Evolutionary conservation across 2,888 invertebrate species (phyloP).

Genomic region (Saturnia japonica): DNA sequence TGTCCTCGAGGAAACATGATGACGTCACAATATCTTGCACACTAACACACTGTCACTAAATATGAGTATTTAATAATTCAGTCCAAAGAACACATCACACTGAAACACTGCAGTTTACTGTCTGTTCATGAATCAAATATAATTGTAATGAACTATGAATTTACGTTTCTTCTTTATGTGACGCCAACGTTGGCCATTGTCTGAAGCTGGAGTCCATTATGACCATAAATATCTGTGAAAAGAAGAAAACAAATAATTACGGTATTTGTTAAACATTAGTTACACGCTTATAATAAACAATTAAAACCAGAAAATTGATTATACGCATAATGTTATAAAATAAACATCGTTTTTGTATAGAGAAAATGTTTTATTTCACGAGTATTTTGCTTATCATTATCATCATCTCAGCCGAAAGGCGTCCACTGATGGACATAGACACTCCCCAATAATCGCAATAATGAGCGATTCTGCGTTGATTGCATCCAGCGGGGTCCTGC

Average conservation of each 20-base stretch:
- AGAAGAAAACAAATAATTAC: conserved; percentile 27
- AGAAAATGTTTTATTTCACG: too few relatives aligned
- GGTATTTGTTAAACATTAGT: not conserved
- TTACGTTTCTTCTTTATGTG: conserved; percentile 48
- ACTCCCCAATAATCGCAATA: too few relatives aligned
- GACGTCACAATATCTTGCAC: conserved; percentile 48
- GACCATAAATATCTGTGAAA: conserved; percentile 49
- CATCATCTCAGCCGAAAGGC: too few relatives aligned
- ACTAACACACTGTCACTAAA: conserved; percentile 54
- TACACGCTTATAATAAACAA: not conserved
- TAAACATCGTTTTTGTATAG: too few relatives aligned
- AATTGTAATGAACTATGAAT: conserved; percentile 29
- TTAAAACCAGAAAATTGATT: not conserved
- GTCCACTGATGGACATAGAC: too few relatives aligned
- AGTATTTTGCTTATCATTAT: too few relatives aligned
- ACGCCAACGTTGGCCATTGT: conserved; percentile 56
- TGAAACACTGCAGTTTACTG: conserved; percentile 40
- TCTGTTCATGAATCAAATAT: conserved; percentile 37
- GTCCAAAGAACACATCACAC: conserved; percentile 49
- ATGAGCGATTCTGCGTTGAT: too few relatives aligned
- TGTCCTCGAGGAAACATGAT: conserved; percentile 56
- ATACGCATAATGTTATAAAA: not conserved
- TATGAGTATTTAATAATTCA: conserved; percentile 37
- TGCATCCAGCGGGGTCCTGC: too few relatives aligned
- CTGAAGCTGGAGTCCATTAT: conserved; percentile 22